Conservation (phyloP, 2,113 vertebrate genomes). For the Tautogolabrus adspersus region DNA sequence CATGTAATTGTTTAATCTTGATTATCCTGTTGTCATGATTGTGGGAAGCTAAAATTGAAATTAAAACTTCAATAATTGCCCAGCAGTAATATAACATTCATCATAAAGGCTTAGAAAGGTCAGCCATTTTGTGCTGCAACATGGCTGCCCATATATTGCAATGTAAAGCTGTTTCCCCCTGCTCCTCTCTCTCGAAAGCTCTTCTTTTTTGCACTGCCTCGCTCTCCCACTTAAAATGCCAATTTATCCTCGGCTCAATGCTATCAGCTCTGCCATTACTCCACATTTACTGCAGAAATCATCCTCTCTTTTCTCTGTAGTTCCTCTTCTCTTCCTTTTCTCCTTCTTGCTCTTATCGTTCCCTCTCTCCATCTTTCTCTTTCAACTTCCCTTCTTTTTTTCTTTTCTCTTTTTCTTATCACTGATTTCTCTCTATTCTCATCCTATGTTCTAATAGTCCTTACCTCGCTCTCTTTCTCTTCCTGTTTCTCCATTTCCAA, state of each 20-base stretch:
- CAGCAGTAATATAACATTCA: slow-evolving; percentile 12
- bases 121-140: slow-evolving; percentile 82
- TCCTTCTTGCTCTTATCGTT: slow-evolving; percentile 1
- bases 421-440: slow-evolving; percentile 19
- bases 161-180: slow-evolving; percentile 68
- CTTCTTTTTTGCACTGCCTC: slow-evolving; percentile 70
- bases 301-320: slow-evolving; percentile 59
- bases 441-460: slow-evolving; percentile 21
- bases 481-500: slow-evolving; percentile 32
- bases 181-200: slow-evolving; percentile 56
- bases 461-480: slow-evolving; percentile 32
- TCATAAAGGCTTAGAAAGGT: slow-evolving; percentile 70
- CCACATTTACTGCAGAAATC: slow-evolving; percentile 76
- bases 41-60: too few species aligned
- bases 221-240: slow-evolving; percentile 82
- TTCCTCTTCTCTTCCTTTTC: slow-evolving; percentile 33
- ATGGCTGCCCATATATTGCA: slow-evolving; percentile 77
- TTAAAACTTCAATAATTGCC: too few species aligned
- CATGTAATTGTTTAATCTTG: too few species aligned
- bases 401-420: slow-evolving; percentile 16
- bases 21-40: too few species aligned
- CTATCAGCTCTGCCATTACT: slow-evolving; percentile 82
- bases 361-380: slow-evolving; percentile 12
- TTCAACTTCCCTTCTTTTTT: slow-evolving; percentile 12
- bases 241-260: slow-evolving; percentile 79